A percentile compares a stretch with the other conserved stretches of the same genome.
Evolutionary conservation across 2,797 vertebrate species (phyloP).

Genomic region (Otus scops): DNA sequence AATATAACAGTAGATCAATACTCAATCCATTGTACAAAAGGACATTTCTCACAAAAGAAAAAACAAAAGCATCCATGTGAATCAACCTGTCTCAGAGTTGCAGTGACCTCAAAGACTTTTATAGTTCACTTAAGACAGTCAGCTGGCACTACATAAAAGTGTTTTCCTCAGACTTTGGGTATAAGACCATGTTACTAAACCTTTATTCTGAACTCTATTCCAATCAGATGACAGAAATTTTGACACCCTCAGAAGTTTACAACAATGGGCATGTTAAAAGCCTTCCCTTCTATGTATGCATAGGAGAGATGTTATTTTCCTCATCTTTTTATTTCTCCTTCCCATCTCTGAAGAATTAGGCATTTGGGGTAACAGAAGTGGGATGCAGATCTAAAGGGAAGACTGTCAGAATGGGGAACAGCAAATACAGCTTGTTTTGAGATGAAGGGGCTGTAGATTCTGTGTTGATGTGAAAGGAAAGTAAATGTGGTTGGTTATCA

Average conservation of each 20-base stretch:
- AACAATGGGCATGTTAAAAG: not conserved
- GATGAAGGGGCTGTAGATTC: not conserved
- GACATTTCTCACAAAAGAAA: not conserved
- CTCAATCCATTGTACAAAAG: not conserved
- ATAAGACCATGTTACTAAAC: not conserved
- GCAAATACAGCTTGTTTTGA: not conserved
- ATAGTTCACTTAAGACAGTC: not conserved
- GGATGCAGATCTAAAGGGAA: not conserved
- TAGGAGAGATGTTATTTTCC: not conserved
- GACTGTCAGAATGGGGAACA: not conserved
- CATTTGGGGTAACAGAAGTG: not conserved
- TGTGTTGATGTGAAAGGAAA: not conserved
- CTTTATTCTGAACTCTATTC: not conserved
- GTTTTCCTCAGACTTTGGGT: not conserved
- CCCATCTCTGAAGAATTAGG: not conserved
- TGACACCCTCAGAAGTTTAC: not conserved
- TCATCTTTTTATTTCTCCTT: not conserved
- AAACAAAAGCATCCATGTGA: not conserved
- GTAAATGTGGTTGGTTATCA: not conserved
- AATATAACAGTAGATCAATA: not conserved
- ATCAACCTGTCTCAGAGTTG: not conserved
- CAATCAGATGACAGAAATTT: not conserved
- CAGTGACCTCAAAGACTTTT: not conserved
- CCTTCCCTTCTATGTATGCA: not conserved
- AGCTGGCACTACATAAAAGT: not conserved